Conservation (phyloP, 1,140 invertebrate genomes). For the Babylonia areolata region DNA sequence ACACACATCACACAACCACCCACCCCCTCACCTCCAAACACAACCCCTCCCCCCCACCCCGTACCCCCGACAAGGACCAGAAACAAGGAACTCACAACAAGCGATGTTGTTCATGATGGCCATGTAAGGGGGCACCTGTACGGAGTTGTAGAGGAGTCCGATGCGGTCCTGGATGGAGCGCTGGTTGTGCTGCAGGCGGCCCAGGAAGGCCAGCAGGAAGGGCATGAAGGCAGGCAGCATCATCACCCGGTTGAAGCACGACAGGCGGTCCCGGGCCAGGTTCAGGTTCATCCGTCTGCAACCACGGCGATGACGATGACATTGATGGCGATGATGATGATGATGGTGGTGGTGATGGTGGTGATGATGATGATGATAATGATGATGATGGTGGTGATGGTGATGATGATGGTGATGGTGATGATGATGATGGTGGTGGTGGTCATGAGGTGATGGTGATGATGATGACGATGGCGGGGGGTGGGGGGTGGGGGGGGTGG, state of each 20-base stretch:
- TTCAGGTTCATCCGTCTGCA: slow-evolving; percentile 68
- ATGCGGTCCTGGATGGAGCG: slow-evolving; percentile 65
- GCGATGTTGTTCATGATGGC: slow-evolving; percentile 56
- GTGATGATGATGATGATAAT: background rate
- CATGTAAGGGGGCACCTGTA: slow-evolving; percentile 60
- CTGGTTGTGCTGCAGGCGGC: slow-evolving; percentile 58
- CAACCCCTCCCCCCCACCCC: no score
- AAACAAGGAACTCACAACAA: slow-evolving; percentile 60
- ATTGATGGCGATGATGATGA: no score
- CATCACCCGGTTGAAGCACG: slow-evolving; percentile 58
- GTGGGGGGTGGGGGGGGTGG: no score
- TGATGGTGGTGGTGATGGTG: no score
- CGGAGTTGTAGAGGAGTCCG: slow-evolving; percentile 63
- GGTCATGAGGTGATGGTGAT: no score
- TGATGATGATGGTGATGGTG: background rate
- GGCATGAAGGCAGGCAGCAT: slow-evolving; percentile 60
- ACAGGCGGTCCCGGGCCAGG: slow-evolving; percentile 61
- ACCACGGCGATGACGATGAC: background rate
- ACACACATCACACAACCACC: background rate
- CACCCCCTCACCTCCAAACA: no score
- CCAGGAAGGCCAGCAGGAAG: slow-evolving; percentile 67
- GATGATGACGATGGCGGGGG: no score
- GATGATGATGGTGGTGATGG: no score
- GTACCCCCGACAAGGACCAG: background rate
- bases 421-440: no score